Evolutionary conservation across 2,113 vertebrate species (phyloP), one percentile per base, ranked within the genome.

Genomic region (Cephalopterus ornatus): DNA sequence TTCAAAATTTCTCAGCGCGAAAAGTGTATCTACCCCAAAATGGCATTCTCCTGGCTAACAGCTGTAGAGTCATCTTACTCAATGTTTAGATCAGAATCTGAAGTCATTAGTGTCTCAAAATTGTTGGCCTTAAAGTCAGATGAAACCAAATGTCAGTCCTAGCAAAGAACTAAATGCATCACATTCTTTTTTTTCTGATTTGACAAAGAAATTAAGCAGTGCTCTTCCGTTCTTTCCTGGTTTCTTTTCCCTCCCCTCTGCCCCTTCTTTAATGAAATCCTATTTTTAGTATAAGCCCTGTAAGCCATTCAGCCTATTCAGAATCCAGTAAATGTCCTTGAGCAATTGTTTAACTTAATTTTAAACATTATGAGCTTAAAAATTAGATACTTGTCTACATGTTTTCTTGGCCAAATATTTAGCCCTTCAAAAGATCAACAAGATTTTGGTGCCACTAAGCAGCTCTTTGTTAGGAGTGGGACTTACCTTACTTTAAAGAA

Each of bases 201-300:
- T 46, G 21, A 62, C 23, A 76, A 91, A 72, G 8, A 93, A 86
- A 62, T 46, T 65, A 44, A 53, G 49, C 8, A 44, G 2, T 35
- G 5, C 5, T n/a, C 12, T 82, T 80, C n/a, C 55, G 6, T 49
- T 33, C 15, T 80, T 77, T 63, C 21, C 9, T 39, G 4, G 10
- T 24, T 49, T 62, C 50, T 41, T 22, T 35, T 18, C 18, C 21
- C 20, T 12, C 1, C 4, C 9, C 1, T 5, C 9, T 14, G 1
- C 12, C 6, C 28, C 14, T 0, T 58, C 39, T 71, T 86, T 62
- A 23, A 55, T 61, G 22, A 95, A 63, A 74, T 44, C 11, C 8
- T 53, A 4, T 3, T 14, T 61, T 89, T 75, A 75, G 2, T 49
- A 82, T 76, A 82, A 75, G 2, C 6, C n/a, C 47, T 87, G 3